Conservation (phyloP, 2,113 vertebrate genomes). For the Paralichthys olivaceus region DNA sequence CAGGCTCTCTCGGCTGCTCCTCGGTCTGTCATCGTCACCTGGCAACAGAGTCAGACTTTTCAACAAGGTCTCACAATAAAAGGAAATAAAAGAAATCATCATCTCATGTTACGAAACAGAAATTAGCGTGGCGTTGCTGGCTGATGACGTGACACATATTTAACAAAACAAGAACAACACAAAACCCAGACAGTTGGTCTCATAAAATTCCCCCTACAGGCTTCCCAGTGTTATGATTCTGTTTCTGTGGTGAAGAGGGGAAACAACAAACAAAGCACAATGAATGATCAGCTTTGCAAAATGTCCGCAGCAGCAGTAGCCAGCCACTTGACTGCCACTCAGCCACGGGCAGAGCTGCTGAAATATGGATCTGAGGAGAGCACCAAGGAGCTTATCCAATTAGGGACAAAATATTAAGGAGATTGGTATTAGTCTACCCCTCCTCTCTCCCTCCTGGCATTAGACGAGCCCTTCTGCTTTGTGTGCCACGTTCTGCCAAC, state of each 20-base stretch:
- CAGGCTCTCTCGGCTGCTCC: constrained; percentile 93
- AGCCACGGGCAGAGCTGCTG: constrained; percentile 55
- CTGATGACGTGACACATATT: background rate
- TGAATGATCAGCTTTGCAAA: constrained; percentile 61
- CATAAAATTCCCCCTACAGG: constrained; percentile 13
- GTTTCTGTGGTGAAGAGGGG: constrained; percentile 22
- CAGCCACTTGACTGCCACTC: constrained; percentile 46
- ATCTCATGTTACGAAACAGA: background rate
- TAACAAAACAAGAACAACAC: background rate
- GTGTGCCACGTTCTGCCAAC: constrained; percentile 69
- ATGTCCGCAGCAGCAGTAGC: constrained; percentile 57
- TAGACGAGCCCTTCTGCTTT: constrained; percentile 73
- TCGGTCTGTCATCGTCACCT: constrained; percentile 97
- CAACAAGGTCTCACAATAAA: background rate
- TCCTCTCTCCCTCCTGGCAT: constrained; percentile 62
- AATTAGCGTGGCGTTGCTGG: background rate
- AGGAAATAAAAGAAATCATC: background rate
- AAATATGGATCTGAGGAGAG: constrained; percentile 75
- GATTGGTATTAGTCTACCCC: constrained; percentile 70
- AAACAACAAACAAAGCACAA: constrained; percentile 65
- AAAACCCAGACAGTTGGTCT: background rate
- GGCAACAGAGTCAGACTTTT: constrained; percentile 18
- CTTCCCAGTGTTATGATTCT: constrained; percentile 17
- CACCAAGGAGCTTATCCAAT: constrained; percentile 78
- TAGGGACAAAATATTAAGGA: constrained; percentile 76